Evolutionary conservation across 2,797 vertebrate species (phyloP), one percentile per base, ranked within the genome.

Genomic region (Gobio occitaniae): DNA sequence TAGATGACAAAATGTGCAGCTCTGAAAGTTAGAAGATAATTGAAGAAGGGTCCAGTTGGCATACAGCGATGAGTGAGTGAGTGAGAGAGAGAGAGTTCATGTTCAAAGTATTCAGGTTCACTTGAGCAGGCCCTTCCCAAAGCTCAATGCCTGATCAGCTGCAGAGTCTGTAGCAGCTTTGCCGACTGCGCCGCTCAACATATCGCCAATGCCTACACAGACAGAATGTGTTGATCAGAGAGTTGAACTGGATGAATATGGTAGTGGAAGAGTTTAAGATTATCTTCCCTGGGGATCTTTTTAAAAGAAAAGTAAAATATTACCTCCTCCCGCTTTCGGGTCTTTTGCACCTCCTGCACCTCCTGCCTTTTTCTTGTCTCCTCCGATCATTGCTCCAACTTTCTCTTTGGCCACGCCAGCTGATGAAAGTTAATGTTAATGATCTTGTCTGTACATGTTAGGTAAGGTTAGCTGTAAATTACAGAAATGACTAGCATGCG

Each of bases 391-490:
- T 3, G 1, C 1, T 3, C 21, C 74, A 17, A 92, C 25, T 70
- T 89, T 87, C 2, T 82, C 17, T 74, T 92, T 92, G 78, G 87
- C 90, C 11, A 78, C 47, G 0, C 0, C 74, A 82, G 89, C 92
- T 92, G 65, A 41, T 10, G 29, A 6, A 81, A 72, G 25, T 25
- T 25, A 47, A 77, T 38, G 61, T 76, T 76, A 76, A 68, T 76
- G 2, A 54, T 83, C 10, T 19, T 75, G 19, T 48, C 25, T 25
- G 11, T 71, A 38, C n/a, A 65, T 59, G 32, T 32, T 50, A 41
- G 9, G 4, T 75, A 21, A 38, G 15, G 13, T n/a, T 78, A 25
- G 38, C 44, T 50, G n/a, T 59, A 25, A 59, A 16, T 25, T 25
- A 44, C 36, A 61, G n/a, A 77, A 41, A 44, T 44, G 1, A 25